Evolutionary conservation across 2,888 invertebrate genomes (phyloP).

Genomic region (Pediacus dermestoides): DNA sequence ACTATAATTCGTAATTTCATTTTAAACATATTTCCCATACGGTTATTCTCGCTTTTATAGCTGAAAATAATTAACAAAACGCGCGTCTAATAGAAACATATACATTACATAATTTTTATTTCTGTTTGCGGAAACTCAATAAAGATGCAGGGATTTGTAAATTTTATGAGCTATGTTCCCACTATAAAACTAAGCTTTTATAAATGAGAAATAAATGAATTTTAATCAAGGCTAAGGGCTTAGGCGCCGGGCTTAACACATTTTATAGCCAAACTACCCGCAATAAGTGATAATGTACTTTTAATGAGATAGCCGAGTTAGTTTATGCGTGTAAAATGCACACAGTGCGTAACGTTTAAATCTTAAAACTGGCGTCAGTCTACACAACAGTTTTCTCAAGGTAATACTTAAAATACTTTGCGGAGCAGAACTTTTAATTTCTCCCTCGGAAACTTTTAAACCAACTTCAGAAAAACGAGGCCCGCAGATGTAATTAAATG

Average conservation of each 20-base stretch:
- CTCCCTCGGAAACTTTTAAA: conserved; percentile 30
- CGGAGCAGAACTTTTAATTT: conserved; percentile 38
- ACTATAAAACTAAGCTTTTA: conserved; percentile 20
- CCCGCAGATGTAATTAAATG: conserved; percentile 41
- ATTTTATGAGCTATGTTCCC: conserved; percentile 22
- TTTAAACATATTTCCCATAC: too few relatives aligned
- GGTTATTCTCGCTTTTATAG: too few relatives aligned
- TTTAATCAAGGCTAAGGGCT: conserved; percentile 32
- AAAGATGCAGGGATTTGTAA: conserved; percentile 23
- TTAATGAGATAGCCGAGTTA: conserved; percentile 26
- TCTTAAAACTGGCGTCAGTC: background rate
- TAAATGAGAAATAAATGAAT: conserved; percentile 26
- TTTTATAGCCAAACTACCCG: conserved; percentile 30
- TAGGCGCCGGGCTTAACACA: conserved; percentile 29
- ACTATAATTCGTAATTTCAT: too few relatives aligned
- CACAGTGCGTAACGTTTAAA: background rate
- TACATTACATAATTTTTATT: too few relatives aligned
- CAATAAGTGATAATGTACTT: conserved; percentile 34
- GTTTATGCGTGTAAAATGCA: conserved; percentile 6
- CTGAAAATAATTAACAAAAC: too few relatives aligned
- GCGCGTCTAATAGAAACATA: too few relatives aligned
- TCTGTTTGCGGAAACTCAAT: conserved; percentile 17
- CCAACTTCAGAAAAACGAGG: conserved; percentile 20
- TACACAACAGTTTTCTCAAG: conserved; percentile 1
- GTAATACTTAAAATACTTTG: conserved; percentile 20